These are phyloP conservation scores for Drosophila sordidapex DNA, from an alignment of 2,888 invertebrate species.

Conservation along the genomic window DNA sequence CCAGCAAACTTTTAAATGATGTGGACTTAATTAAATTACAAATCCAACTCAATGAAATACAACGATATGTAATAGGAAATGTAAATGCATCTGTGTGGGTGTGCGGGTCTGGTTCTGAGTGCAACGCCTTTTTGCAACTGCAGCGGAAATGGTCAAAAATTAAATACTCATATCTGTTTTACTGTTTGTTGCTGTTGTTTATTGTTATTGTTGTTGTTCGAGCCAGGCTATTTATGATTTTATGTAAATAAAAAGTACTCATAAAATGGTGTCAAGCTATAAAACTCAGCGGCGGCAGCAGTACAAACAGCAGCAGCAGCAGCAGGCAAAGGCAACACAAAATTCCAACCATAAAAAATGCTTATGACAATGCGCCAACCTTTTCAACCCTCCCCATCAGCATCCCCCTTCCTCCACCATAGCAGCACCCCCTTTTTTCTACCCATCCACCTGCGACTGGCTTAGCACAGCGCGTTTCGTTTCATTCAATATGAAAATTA, in stretches of 20 bases:
- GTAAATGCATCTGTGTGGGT: background rate
- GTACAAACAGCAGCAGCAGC: slow-evolving; percentile 8
- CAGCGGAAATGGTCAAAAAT: slow-evolving; percentile 33
- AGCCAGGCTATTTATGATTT: slow-evolving; percentile 34
- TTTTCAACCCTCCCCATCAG: background rate
- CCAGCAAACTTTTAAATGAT: background rate
- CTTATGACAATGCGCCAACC: slow-evolving; percentile 25
- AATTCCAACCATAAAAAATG: slow-evolving; percentile 36
- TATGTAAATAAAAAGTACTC: slow-evolving; percentile 8
- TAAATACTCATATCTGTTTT: slow-evolving; percentile 24
- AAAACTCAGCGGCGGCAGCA: slow-evolving; percentile 21
- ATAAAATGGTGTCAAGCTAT: slow-evolving; percentile 46
- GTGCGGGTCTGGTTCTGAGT: background rate
- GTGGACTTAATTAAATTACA: slow-evolving; percentile 1
- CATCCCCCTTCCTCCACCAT: too few relatives aligned
- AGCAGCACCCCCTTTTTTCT: background rate
- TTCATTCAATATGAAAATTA: slow-evolving; percentile 44
- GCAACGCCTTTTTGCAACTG: slow-evolving; percentile 6
- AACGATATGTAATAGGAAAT: background rate
- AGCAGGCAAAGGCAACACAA: slow-evolving; percentile 9
- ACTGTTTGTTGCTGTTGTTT: slow-evolving; percentile 1
- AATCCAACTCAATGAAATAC: background rate
- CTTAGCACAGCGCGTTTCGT: slow-evolving; percentile 15
- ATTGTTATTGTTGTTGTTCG: slow-evolving; percentile 6
- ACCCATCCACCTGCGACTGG: background rate